Conservation (phyloP, 2,113 vertebrate genomes). For the Salvelinus fontinalis region DNA sequence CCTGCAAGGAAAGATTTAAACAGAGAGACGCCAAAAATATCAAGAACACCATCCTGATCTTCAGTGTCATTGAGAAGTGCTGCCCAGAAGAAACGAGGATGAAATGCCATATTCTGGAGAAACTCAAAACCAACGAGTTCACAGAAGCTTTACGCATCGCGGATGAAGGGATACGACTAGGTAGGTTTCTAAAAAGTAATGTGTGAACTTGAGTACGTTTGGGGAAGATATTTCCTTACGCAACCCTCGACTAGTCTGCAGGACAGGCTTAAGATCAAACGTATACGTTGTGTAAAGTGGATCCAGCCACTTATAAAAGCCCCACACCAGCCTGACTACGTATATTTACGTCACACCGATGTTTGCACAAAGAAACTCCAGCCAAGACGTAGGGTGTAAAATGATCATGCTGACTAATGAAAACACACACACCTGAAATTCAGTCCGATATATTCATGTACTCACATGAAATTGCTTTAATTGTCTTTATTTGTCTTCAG, state of each 20-base stretch:
- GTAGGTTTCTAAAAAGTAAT: slow-evolving; percentile 53
- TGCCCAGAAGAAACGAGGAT: slow-evolving; percentile 60
- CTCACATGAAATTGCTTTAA: too few species aligned
- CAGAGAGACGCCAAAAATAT: slow-evolving; percentile 55
- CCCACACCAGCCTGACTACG: slow-evolving; percentile 2
- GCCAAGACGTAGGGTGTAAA: too few species aligned
- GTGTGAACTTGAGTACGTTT: not conserved
- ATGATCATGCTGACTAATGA: too few species aligned
- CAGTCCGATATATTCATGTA: too few species aligned
- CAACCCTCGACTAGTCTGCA: slow-evolving; percentile 6
- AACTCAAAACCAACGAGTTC: slow-evolving; percentile 66
- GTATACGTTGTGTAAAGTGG: slow-evolving; percentile 25
- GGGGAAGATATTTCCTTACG: slow-evolving; percentile 3
- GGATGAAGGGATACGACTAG: slow-evolving; percentile 70
- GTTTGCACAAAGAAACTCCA: too few species aligned
- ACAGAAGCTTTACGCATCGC: slow-evolving; percentile 73
- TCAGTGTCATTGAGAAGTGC: slow-evolving; percentile 79
- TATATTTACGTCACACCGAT: not conserved
- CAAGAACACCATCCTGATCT: slow-evolving; percentile 78
- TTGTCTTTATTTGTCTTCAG: too few species aligned
- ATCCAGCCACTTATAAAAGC: slow-evolving; percentile 4
- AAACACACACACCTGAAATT: too few species aligned
- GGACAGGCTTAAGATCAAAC: not conserved
- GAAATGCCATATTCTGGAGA: slow-evolving; percentile 64
- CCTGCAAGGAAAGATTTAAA: slow-evolving; percentile 73